Evolutionary conservation across 2,888 invertebrate genomes (phyloP), one percentile per base, ranked within the genome.

Genomic region (Palloptera scutellata): DNA sequence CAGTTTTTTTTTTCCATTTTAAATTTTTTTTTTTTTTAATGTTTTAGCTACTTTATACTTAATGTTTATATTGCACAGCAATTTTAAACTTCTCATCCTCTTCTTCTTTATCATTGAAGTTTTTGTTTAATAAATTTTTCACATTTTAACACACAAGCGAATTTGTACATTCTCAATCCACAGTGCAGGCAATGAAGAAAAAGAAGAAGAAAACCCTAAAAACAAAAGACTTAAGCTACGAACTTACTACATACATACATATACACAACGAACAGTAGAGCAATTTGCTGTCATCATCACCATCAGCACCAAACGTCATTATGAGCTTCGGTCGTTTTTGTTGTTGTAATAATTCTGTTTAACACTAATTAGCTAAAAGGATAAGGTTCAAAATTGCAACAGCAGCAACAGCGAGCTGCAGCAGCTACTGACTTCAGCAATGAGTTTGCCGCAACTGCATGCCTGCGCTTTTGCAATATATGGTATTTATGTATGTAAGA

Each of bases 321-420:
- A 65, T 70, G 66, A 69, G 58, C 20, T 61, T 62, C 58, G 52
- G 64, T 61, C 62, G 60, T 51, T 40, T 30, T 64, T 61, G 62
- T 40, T 52, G 43, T 68, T 65, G 41, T 59, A 68, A 65, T 66
- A 68, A 66, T 68, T 61, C 63, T 66, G 64, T 66, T 70, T 61
- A 67, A 55, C 69, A 69, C 68, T 72, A 72, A 72, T 72, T 72
- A 72, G 68, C 68, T 64, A 62, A 66, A 68, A 68, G 72, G 70
- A 68, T 68, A 59, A 61, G 66, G 61, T 64, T 51, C 66, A 64
- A 55, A 52, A n/a, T 30, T 55, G 52, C 60, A 17, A n/a, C 40
- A n/a, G 48, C 57, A 57, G 17, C 17, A 57, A 15, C 57, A 15
- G 17, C n/a, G n/a, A n/a, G n/a, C 52, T 51, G 43, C 15, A 41